phyloP scores from a whole-genome alignment of 2,888 invertebrate genomes.

The Perizoma flavofasciatum region DNA sequence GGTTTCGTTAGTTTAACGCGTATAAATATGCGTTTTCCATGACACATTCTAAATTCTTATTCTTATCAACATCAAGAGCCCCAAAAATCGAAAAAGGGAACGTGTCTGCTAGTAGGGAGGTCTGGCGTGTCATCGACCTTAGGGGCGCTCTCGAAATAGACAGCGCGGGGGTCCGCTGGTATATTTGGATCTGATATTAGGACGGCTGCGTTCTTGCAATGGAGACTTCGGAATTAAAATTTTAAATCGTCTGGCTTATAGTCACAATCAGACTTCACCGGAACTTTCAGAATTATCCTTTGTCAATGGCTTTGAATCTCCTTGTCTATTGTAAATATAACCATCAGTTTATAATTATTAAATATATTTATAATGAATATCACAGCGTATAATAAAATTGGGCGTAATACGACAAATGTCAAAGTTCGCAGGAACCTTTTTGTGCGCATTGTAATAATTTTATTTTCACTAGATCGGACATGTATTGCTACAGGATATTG shows the following conservation, averaged over 20 bases:
- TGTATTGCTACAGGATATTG: too few species aligned
- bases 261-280: too few species aligned
- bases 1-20: too few species aligned
- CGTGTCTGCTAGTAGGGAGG: slow-evolving; percentile 28
- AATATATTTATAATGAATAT: too few species aligned
- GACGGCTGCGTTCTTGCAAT: slow-evolving; percentile 32
- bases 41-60: background rate
- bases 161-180: slow-evolving; percentile 51
- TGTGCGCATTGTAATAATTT: too few species aligned
- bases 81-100: slow-evolving; percentile 21
- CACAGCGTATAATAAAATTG: too few species aligned
- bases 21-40: background rate
- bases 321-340: background rate
- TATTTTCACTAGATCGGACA: too few species aligned
- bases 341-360: too few species aligned
- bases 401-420: too few species aligned
- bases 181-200: slow-evolving; percentile 43
- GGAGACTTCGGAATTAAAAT: slow-evolving; percentile 1
- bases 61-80: background rate
- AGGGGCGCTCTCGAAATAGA: slow-evolving; percentile 52
- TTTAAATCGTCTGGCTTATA: background rate
- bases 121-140: slow-evolving; percentile 50
- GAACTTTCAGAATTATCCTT: too few species aligned
- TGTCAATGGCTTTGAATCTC: background rate
- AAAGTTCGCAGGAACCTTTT: too few species aligned